Evolutionary conservation across 2,113 vertebrate genomes (phyloP).

Genomic region (Cygnus buccinator): DNA sequence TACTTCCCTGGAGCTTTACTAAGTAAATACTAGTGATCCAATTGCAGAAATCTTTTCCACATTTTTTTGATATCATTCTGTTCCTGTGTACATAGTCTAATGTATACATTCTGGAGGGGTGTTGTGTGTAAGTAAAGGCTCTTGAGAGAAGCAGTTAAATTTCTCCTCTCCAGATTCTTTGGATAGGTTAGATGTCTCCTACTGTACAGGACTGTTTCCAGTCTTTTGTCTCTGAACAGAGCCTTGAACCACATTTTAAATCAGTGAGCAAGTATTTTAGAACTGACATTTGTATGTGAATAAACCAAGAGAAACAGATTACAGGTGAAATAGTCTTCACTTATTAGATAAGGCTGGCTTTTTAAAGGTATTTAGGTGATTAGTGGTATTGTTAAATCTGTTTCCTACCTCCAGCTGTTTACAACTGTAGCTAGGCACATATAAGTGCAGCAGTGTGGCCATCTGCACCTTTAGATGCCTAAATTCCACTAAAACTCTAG

Average conservation of each 20-base stretch:
- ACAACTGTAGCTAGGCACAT: neutral
- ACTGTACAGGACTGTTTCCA: neutral
- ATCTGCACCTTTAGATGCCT: neutral
- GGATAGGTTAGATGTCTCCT: rapidly evolving
- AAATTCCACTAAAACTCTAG: slow-evolving; percentile 42
- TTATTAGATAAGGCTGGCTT: neutral
- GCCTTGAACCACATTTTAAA: neutral
- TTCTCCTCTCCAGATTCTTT: neutral
- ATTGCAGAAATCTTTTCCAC: neutral
- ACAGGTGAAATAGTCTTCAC: slow-evolving; percentile 1
- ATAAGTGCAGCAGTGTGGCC: neutral
- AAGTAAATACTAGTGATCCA: neutral
- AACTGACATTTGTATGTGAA: neutral
- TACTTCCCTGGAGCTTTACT: neutral
- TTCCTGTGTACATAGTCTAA: neutral
- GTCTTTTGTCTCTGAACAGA: neutral
- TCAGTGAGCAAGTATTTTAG: neutral
- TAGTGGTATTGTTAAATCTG: slow-evolving; percentile 1
- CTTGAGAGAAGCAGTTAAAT: neutral
- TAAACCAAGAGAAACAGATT: neutral
- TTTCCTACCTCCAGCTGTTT: slow-evolving; percentile 27
- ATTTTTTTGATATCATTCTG: rapidly evolving
- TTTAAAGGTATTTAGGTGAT: slow-evolving; percentile 16
- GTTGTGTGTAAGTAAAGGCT: neutral
- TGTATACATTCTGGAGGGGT: neutral